A percentile compares a stretch with the other conserved stretches of the same genome.
Evolutionary conservation across 2,797 vertebrate genomes (phyloP).

Genomic region (Poeciliopsis infans): DNA sequence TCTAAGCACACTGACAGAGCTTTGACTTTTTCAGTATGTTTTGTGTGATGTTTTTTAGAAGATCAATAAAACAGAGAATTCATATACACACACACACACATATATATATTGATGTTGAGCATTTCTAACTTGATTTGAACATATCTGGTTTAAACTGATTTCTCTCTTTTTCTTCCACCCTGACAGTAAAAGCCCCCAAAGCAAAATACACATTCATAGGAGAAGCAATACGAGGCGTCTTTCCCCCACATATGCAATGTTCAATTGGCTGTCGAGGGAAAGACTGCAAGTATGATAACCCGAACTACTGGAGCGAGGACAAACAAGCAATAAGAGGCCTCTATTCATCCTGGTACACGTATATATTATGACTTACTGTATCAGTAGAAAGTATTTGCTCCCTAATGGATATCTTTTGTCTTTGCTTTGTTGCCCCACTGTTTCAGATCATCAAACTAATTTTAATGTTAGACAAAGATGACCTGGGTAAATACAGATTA

Average conservation of each 20-base stretch:
- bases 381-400: background rate
- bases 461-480: background rate
- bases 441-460: background rate
- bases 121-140: background rate
- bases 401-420: background rate
- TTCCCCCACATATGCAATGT: slow-evolving; percentile 91
- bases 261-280: slow-evolving; percentile 92
- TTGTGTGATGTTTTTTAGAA: background rate
- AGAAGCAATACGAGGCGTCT: slow-evolving; percentile 88
- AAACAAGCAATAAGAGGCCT: slow-evolving; percentile 92
- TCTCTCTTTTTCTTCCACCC: background rate
- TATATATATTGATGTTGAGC: background rate
- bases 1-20: background rate
- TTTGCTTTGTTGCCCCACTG: background rate
- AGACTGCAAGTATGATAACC: slow-evolving; percentile 96
- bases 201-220: slow-evolving; percentile 92
- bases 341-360: slow-evolving; percentile 92
- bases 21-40: background rate
- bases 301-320: slow-evolving; percentile 88
- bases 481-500: background rate
- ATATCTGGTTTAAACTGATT: background rate
- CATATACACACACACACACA: no score
- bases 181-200: slow-evolving; percentile 82
- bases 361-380: background rate
- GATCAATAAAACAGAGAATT: background rate